Evolutionary conservation across 2,113 vertebrate genomes (phyloP).

Genomic region (Aegithalos caudatus): DNA sequence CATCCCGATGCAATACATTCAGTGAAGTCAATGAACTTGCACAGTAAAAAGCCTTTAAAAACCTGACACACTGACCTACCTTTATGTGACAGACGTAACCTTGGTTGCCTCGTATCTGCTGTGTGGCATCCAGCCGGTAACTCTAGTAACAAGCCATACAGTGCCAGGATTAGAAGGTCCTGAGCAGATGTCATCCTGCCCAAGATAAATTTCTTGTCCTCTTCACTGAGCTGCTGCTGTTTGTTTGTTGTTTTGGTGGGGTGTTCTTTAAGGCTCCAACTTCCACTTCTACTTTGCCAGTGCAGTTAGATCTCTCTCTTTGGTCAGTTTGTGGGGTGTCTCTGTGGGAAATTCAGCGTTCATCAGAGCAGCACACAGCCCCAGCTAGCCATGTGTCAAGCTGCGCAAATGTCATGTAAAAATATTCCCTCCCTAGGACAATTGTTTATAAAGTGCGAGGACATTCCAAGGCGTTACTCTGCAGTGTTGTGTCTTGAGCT

Average conservation of each 20-base stretch:
- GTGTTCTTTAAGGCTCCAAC: background rate
- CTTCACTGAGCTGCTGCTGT: constrained; percentile 10
- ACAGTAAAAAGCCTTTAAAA: constrained; percentile 10
- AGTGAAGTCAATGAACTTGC: background rate
- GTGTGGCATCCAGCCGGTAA: constrained; percentile 47
- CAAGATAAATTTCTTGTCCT: constrained; percentile 9
- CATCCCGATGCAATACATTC: background rate
- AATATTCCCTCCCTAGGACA: constrained; percentile 56
- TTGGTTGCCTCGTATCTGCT: constrained; percentile 71
- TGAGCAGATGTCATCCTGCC: constrained; percentile 65
- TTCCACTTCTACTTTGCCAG: constrained; percentile 38
- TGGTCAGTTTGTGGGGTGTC: constrained; percentile 38
- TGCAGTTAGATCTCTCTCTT: constrained; percentile 14
- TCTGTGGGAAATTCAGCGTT: constrained; percentile 20
- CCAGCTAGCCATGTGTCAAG: constrained; percentile 64
- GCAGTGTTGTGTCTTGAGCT: constrained; percentile 58
- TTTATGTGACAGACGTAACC: constrained; percentile 83
- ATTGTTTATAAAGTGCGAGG: constrained; percentile 66
- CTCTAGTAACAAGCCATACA: constrained; percentile 58
- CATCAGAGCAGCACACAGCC: constrained; percentile 59
- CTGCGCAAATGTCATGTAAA: constrained; percentile 60
- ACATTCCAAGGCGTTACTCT: constrained; percentile 69
- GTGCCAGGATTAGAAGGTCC: constrained; percentile 56
- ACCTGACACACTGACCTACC: constrained; percentile 75
- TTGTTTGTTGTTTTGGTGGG: background rate